Evolutionary conservation across 1,140 invertebrate genomes (phyloP), one percentile per base, ranked within the genome.

Genomic region (Tetramorium simillimum): DNA sequence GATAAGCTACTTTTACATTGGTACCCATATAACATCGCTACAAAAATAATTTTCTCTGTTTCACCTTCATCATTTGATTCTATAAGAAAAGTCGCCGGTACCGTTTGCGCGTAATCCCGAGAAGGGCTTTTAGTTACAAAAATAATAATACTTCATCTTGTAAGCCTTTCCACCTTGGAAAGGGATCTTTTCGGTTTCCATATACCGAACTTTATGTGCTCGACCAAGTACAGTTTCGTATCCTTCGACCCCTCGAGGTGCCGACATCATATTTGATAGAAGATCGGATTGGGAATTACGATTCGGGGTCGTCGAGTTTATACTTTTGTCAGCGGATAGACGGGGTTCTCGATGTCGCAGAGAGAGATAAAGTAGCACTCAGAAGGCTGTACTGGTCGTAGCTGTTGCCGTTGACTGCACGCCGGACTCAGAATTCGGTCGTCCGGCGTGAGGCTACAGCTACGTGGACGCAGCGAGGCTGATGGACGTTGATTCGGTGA

Each of bases 391-490:
- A 49, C 72, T 92, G 63, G 90, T 63, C 46, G 77, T 90, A 92
- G 93, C 78, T 60, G 70, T 81, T 60, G 53, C 21, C 10, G 62
- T 92, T 85, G 88, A 69, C 94, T 95, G 93, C 95, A 95, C 93
- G 92, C 92, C 93, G 91, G 92, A 92, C 87, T 87, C 89, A 69
- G 93, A 87, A 62, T 82, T 92, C 69, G 90, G 89, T 89, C 89
- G 93, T 91, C 93, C 94, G 95, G 94, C 95, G 96, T 96, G 95
- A 93, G 96, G 95, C 95, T 96, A 96, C 96, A 97, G 97, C 96
- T 98, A 97, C 96, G 97, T 97, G 91, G 97, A 97, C 87, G 97
- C 97, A 1, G 97, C 97, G 92, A 97, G 96, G 7, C 97, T 97
- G 77, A 97, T 96, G 85, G 96, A 97, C 12, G 96, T 97, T 63